These are phyloP conservation scores for Microcebus ravelobensis DNA, from an alignment of 2,113 vertebrate species.

Conservation along the genomic window DNA sequence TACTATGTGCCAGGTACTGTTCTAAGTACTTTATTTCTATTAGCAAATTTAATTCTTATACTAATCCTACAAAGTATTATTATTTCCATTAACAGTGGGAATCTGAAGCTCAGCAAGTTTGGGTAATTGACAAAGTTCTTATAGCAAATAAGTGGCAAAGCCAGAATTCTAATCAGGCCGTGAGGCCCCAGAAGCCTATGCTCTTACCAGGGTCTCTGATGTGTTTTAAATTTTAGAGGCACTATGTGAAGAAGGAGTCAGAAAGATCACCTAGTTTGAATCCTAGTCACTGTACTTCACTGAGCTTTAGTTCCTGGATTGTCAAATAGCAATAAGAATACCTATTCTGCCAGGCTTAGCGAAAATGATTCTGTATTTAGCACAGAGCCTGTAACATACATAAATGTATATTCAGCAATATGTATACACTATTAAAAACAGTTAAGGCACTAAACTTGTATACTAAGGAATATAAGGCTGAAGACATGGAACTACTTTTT, in stretches of 20 bases:
- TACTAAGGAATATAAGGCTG: background rate
- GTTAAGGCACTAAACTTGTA: background rate
- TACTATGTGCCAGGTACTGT: background rate
- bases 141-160: background rate
- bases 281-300: background rate
- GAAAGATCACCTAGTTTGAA: background rate
- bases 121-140: background rate
- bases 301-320: background rate
- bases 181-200: background rate
- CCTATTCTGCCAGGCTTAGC: background rate
- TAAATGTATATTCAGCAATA: background rate
- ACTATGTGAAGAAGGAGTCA: background rate
- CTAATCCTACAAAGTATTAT: background rate
- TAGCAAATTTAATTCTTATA: background rate
- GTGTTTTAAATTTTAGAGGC: background rate
- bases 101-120: background rate
- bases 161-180: background rate
- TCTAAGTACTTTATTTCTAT: background rate
- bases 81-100: background rate
- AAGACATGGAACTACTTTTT: background rate
- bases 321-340: background rate
- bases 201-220: background rate
- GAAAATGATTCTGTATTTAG: background rate
- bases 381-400: background rate
- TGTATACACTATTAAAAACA: background rate